Conservation (phyloP, 2,888 invertebrate species). For the Shargacucullia verbasci region DNA sequence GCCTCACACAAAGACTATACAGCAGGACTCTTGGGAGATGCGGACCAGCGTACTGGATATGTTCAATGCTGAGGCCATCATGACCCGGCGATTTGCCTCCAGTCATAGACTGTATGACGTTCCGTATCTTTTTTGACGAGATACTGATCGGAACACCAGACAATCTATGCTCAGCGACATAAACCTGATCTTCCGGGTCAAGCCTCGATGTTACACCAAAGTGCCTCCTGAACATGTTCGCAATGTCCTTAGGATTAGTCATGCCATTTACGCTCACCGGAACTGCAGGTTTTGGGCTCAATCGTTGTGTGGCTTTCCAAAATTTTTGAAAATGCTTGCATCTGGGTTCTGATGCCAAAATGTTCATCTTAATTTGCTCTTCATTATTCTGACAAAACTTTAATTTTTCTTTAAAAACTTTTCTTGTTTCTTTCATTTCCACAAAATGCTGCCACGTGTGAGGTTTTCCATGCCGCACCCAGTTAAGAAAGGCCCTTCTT, state of each 20-base stretch:
- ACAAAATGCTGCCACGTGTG: background rate
- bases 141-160: background rate
- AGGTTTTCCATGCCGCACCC: slow-evolving; percentile 6
- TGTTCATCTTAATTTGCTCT: background rate
- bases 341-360: no score
- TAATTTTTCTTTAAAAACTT: no score
- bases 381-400: background rate
- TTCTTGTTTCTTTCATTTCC: slow-evolving; percentile 1
- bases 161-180: background rate
- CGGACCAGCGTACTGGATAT: background rate
- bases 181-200: background rate
- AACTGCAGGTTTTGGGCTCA: background rate
- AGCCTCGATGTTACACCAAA: background rate
- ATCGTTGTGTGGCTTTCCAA: background rate
- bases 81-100: slow-evolving; percentile 1
- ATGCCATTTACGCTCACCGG: slow-evolving; percentile 5
- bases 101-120: slow-evolving; percentile 1
- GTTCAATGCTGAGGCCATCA: background rate
- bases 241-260: slow-evolving; percentile 1
- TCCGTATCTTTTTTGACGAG: background rate
- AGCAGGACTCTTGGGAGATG: slow-evolving; percentile 7
- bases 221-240: slow-evolving; percentile 1
- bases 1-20: background rate
- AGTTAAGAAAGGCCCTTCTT: slow-evolving; percentile 1
- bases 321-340: no score